phyloP scores from a whole-genome alignment of 2,113 vertebrate genomes.

The Trochalopteron elliotii region DNA sequence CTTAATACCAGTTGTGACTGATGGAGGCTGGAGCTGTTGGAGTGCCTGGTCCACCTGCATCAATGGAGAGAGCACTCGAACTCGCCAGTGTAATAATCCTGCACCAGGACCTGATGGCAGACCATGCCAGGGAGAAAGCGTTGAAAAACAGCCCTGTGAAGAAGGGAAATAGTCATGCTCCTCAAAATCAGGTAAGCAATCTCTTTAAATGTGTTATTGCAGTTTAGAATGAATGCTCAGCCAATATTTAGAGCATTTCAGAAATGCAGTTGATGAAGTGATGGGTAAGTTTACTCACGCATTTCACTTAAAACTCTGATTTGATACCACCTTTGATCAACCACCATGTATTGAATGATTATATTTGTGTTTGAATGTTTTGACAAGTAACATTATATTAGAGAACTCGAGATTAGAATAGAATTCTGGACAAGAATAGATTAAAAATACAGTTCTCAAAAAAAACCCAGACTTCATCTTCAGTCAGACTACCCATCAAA shows the following conservation, averaged over 20 bases:
- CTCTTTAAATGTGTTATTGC: neutral
- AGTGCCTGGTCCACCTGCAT: conserved; percentile 70
- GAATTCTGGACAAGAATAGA: neutral
- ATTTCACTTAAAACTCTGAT: neutral
- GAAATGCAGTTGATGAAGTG: neutral
- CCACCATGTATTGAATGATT: neutral
- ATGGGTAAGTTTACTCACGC: rapidly evolving
- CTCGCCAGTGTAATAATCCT: conserved; percentile 72
- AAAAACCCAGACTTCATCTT: neutral
- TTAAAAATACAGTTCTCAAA: neutral
- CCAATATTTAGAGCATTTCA: neutral
- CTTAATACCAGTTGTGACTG: neutral
- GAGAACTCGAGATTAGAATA: neutral
- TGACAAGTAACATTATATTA: neutral
- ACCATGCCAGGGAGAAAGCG: conserved; percentile 71
- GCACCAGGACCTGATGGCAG: neutral
- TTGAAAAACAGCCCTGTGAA: conserved; percentile 63
- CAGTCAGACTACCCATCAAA: neutral
- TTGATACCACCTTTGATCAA: neutral
- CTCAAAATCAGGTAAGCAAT: neutral
- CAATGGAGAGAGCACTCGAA: conserved; percentile 53
- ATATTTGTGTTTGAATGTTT: neutral
- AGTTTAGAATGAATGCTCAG: neutral
- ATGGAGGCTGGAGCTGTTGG: conserved; percentile 84
- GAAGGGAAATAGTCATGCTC: neutral